Base-by-base conservation (phyloP, 1,140 invertebrate genomes). In the Dinoponera quadriceps region DNA sequence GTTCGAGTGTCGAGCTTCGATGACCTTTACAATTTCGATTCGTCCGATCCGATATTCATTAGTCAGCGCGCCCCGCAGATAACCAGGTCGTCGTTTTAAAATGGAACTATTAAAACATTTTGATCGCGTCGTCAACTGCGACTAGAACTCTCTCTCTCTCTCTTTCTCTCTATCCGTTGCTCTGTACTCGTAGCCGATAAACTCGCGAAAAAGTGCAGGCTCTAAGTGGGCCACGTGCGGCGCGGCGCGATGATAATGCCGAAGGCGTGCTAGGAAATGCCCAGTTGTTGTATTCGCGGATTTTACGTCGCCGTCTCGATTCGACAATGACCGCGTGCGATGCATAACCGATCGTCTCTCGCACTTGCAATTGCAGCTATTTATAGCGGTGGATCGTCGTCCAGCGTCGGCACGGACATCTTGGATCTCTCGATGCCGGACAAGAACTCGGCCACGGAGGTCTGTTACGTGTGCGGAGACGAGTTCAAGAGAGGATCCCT, bases 361-460 rank as follows among this genome's bases (percentile, higher is more conserved):
- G 44, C 55, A 4, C n/a, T 73, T 60, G 22, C 65, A 75, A 51
- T 90, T 91, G 11, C 87, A 93, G 93, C 89, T 57, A 92, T 93
- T 69, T 94, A 93, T 72, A 93, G 92, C 80, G 89, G 92, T 69
- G 91, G 92, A 63, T 91, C 93, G 11, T 89, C 92, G 72, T 92
- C 92, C n/a, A 94, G 91, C 55, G 69, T 88, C 29, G 95, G 94
- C 20, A 96, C 96, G 18, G 97, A 98, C 89, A 97, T 98, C 86
- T 94, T 98, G 65, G 98, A 98, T 94, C 94, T 98, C 66, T 98
- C 97, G 73, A 98, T 98, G 97, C 97, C 98, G 2, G 97, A 98
- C 90, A 98, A 98, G 94, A 98, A 98, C 94, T 97, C 97, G 54
- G 96, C 97, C 74, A 98, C 97, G 57, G 97, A 98, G 95, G 97